phyloP scores from a whole-genome alignment of 2,113 vertebrate genomes.

The Calyptommatus sinebrachiatus region DNA sequence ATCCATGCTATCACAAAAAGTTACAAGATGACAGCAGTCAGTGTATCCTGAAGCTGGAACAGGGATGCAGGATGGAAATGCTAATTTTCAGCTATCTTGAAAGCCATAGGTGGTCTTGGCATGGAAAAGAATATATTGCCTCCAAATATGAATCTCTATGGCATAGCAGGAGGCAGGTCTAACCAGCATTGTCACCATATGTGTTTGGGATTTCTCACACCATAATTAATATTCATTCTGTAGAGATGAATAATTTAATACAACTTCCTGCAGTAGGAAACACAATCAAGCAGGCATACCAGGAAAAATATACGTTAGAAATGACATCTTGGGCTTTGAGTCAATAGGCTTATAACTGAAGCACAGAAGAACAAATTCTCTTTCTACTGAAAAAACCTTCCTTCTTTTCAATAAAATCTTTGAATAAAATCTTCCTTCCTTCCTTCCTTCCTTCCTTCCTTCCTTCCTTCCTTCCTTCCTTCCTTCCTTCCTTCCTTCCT shows the following conservation, averaged over 20 bases:
- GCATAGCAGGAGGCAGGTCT: conserved; percentile 75
- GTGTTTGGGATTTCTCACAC: conserved; percentile 79
- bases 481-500: too few species aligned
- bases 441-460: too few species aligned
- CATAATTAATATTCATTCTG: conserved; percentile 82
- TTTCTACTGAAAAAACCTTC: too few species aligned
- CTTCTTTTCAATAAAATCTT: too few species aligned
- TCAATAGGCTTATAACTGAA: too few species aligned
- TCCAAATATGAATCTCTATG: conserved; percentile 75
- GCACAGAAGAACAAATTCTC: too few species aligned
- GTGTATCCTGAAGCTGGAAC: conserved; percentile 63
- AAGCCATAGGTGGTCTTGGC: conserved; percentile 81
- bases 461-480: too few species aligned
- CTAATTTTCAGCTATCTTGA: conserved; percentile 76
- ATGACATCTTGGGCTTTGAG: conserved; percentile 49
- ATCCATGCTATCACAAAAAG: conserved; percentile 28
- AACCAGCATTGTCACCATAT: conserved; percentile 76
- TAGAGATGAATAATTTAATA: conserved; percentile 80
- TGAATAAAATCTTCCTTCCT: too few species aligned
- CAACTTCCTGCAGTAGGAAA: conserved; percentile 64
- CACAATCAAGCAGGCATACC: conserved; percentile 65
- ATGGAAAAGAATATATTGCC: conserved; percentile 75
- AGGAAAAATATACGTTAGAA: conserved; percentile 48
- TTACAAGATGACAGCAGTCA: conserved; percentile 54
- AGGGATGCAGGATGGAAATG: conserved; percentile 69